Evolutionary conservation across 2,113 vertebrate species (phyloP), one percentile per base, ranked within the genome.

Genomic region (Danionella cerebrum): DNA sequence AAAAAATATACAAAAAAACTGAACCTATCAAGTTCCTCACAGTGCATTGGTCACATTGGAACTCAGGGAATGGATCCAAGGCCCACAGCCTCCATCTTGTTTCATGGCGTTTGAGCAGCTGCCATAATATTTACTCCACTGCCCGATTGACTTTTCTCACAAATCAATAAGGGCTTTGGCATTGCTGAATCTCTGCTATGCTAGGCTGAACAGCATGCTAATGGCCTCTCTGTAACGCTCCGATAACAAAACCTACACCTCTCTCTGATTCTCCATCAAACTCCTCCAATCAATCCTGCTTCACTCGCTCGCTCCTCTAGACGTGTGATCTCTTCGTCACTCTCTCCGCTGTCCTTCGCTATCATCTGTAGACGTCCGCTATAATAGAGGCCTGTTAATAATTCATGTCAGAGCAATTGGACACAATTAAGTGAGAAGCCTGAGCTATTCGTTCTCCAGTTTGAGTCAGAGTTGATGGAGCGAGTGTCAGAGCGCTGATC

Each of bases 401-500:
- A 90, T 89, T 88, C 86, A 90, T 87, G 80, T 80, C 79, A 78
- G 75, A 83, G 83, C 79, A 88, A 89, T 89, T 84, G 85, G 81
- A 87, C 79, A 84, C 85, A 89, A 91, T 90, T 91, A 91, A 82
- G 80, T 71, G 66, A 33, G 82, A 74, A 71, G 84, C 83, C 80
- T 85, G 78, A 77, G 78, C 79, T 84, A 88, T 89, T 90, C 68
- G 88, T 91, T 88, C 87, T 84, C 35, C 52, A 65, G 42, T 62
- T 59, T 60, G 73, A 71, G 47, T 35, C 55, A 24, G 27, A 74
- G 44, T 38, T 48, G 59, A 54, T 57, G 39, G 21, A 67, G 65
- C 58, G 67, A 14, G 14, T 44, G 69, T 73, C 69, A 63, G 51
- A 50, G 65, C 2, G n/a, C 36, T 14, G 21, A 60, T 59, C 19